Base-by-base conservation (phyloP, 92 coral and sea anemone species). In the Epizoanthus scotinus region DNA sequence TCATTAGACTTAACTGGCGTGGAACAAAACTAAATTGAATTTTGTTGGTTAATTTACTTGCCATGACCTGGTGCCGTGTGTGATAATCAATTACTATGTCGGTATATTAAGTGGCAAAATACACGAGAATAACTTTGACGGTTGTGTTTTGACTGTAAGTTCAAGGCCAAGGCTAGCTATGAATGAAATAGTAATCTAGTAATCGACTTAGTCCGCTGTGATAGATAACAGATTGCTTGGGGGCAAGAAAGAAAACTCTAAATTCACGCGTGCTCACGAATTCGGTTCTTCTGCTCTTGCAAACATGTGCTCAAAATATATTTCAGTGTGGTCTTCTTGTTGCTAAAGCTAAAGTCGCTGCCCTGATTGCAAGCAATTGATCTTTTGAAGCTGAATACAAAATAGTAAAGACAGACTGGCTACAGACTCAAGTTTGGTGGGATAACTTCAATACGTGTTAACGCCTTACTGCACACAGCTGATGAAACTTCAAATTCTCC, bases 131-230 rank as follows among this genome's bases (percentile, higher is more conserved):
- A 2, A n/a, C 18, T 22, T 52, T 53, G n/a, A 17, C 13, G 8
- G 52, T 29, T 55, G 13, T 17, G 55, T 73, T 40, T 73, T 49
- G 38, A 18, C 49, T 38, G 67, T 34, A 75, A 75, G 81, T 75
- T 75, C 81, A 75, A 75, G 81, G 81, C 81, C 81, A 75, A 73
- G 64, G 40, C 49, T 27, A 22, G 21, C 26, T 28, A n/a, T 75
- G 81, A 58, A 58, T 75, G 81, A 75, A 75, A 34, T 62, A 75
- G 21, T 21, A 59, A 20, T 58, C 36, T 62, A 75, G 21, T 21
- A 59, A 20, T 58, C 36, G 68, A 75, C 59, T 22, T 49, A 75
- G 31, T 20, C 44, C 57, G 20, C 59, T 26, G 17, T 54, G 31
- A 53, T 7, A 8, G 20, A 73, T 20, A 49, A 38, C 15, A 47